Evolutionary conservation across 2,888 invertebrate species (phyloP), one percentile per base, ranked within the genome.

Genomic region (Dryococelus australis): DNA sequence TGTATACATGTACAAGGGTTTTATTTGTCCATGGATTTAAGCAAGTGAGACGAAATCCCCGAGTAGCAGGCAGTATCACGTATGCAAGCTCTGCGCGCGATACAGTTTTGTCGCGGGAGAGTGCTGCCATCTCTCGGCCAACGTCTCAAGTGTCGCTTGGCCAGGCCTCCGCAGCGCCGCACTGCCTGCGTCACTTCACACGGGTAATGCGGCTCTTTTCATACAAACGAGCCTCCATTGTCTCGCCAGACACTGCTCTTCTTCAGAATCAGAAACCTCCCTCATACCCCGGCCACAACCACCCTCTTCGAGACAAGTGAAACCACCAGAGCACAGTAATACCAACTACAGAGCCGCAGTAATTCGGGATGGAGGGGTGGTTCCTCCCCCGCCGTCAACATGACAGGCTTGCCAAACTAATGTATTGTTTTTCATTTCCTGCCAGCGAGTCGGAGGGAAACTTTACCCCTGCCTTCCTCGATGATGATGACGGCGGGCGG

Each of bases 221-320:
- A 87, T 87, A 87, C 87, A 87, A 87, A 87, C 87, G 87, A 87
- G 87, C 85, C 6, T 27, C 81, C n/a, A 51, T 81, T 87, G 86
- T 87, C 84, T 83, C 86, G 65, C 35, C 53, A 83, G 43, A 83
- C 51, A 87, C 78, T 84, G 79, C 65, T 87, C 87, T 43, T 43
- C 35, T 83, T 24, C 84, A 83, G 65, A 28, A 26, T 35, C 43
- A n/a, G 84, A 51, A 20, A 26, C 16, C 35, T 78, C 65, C 43
- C 43, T 24, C 65, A 6, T 53, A 8, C 65, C 20, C 78, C 3
- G 20, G n/a, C 27, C 16, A 35, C 79, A 43, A 12, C 35, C 8
- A n/a, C 43, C 28, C 65, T 83, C 83, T 83, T 83, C 43, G 16
- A 28, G 83, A 28, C 83, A 28, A 83, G 83, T 83, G 83, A 83